phyloP scores from a whole-genome alignment of 2,797 vertebrate species.

The Chaetophractus vellerosus region DNA sequence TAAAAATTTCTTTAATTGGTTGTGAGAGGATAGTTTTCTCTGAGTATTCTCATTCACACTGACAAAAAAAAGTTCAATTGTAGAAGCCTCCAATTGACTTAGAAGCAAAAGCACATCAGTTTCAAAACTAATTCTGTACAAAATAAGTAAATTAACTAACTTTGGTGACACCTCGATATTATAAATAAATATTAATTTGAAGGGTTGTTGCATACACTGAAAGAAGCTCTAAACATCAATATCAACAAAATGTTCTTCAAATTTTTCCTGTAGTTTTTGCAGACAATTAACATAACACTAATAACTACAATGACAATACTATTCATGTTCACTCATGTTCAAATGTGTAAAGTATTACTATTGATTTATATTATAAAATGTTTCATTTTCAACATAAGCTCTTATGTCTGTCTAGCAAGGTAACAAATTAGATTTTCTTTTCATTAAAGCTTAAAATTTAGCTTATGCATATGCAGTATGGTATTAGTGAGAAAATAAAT shows the following conservation, averaged over 20 bases:
- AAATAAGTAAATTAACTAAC: neutral
- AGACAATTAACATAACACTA: neutral
- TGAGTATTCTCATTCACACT: neutral
- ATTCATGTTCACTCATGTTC: neutral
- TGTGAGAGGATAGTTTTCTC: neutral
- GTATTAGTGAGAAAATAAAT: slow-evolving; percentile 5
- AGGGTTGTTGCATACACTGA: neutral
- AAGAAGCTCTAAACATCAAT: neutral
- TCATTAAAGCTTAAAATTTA: slow-evolving; percentile 5
- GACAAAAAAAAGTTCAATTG: neutral
- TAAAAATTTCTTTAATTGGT: neutral
- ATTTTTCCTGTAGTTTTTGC: neutral
- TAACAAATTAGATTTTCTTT: neutral
- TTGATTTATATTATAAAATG: neutral
- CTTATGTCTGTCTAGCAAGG: neutral
- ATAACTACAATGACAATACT: neutral
- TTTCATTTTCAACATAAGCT: slow-evolving; percentile 4
- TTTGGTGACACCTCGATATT: neutral
- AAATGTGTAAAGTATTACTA: neutral
- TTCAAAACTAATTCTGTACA: neutral
- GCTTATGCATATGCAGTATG: neutral
- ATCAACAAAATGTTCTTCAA: neutral
- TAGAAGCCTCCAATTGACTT: neutral
- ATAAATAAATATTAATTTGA: neutral
- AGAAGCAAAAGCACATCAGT: neutral